Evolutionary conservation across 2,888 invertebrate species (phyloP), one percentile per base, ranked within the genome.

Genomic region (Chloroclysta siterata): DNA sequence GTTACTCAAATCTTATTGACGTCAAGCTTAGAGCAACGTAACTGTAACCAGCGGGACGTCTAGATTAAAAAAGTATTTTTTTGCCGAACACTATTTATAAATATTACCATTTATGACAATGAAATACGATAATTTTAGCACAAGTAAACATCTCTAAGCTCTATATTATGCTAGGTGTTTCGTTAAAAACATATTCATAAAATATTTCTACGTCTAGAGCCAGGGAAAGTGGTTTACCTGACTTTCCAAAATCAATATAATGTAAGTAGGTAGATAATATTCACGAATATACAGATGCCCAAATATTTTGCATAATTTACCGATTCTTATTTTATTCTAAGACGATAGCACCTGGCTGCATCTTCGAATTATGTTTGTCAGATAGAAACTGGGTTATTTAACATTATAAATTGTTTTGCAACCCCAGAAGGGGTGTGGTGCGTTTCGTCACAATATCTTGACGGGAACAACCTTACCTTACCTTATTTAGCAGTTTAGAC

Each of bases 271-370:
- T 58, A 53, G 54, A 39, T 60, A 56, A 46, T 46, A 63, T 63
- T 61, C 57, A 53, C 56, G 36, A 62, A 14, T 61, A 53, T 59
- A 54, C 53, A 57, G 48, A 63, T 59, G 41, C 59, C 41, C 17
- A 47, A 61, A 50, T 46, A 62, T 60, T 70, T 67, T 57, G 62
- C 67, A 70, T 70, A 67, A 65, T 57, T 60, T 61, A 63, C 29
- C 41, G 39, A 66, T 59, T 59, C 41, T 58, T 46, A 57, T 59
- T 59, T 60, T 22, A 51, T 60, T 52, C 6, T 15, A 33, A 48
- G 52, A 52, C 41, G 11, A 46, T 48, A 41, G 22, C 44, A 41
- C 44, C 44, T 33, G 33, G 17, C 28, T 58, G 53, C 57, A 60
- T 41, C 41, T 14, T 2, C 7, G 48, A 28, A 41, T 13, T 42